phyloP scores from a whole-genome alignment of 2,113 vertebrate species.

The Cichladusa arquata region DNA sequence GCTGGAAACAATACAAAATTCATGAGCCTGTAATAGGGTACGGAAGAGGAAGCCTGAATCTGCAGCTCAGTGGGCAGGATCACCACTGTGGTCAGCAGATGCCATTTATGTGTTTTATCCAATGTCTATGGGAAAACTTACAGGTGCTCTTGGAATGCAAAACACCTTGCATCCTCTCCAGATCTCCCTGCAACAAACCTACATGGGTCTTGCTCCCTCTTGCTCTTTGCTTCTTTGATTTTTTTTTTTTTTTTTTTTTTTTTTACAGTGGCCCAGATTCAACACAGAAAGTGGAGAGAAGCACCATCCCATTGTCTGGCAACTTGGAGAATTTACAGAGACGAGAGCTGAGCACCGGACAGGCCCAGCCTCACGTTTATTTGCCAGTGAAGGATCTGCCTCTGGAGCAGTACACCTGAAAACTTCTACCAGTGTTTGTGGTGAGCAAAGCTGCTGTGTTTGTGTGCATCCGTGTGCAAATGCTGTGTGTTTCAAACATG shows the following conservation, averaged over 20 bases:
- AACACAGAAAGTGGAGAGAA: not conserved
- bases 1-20: not conserved
- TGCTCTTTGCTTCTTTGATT: not conserved
- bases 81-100: not conserved
- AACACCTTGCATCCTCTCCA: not conserved
- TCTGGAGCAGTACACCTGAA: not conserved
- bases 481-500: not conserved
- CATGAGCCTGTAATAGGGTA: not conserved
- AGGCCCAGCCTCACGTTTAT: not conserved
- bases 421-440: not conserved
- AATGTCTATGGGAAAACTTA: not conserved
- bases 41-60: not conserved
- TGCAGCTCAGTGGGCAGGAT: not conserved
- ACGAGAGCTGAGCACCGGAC: fast-evolving
- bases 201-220: not conserved
- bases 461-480: not conserved
- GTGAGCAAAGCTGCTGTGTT: not conserved
- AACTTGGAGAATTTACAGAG: not conserved
- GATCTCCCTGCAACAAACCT: not conserved
- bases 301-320: not conserved
- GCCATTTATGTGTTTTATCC: not conserved
- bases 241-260: not conserved
- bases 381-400: not conserved
- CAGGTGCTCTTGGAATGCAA: not conserved
- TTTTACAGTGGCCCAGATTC: not conserved